A percentile compares a stretch with the other conserved stretches of the same genome.
phyloP scores from a whole-genome alignment of 2,113 vertebrate species.

The Anoplopoma fimbria region DNA sequence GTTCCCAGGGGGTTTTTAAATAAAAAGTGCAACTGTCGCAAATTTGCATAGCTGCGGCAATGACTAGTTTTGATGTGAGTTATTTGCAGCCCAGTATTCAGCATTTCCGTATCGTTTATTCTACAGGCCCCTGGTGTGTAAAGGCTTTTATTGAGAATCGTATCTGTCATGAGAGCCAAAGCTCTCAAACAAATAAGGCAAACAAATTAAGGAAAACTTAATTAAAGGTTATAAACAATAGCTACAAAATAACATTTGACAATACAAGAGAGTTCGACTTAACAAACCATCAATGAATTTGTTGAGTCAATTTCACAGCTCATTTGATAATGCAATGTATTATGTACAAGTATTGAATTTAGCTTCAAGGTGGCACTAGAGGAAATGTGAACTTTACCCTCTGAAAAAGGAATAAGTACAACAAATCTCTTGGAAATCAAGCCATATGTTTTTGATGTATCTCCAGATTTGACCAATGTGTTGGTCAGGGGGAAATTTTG shows the following conservation, averaged over 20 bases:
- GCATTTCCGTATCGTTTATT: no score
- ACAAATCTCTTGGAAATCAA: background rate
- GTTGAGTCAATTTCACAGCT: background rate
- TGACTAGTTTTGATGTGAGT: background rate
- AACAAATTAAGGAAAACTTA: background rate
- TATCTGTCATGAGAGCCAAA: no score
- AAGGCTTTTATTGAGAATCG: no score
- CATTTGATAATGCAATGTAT: background rate
- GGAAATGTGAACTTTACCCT: background rate
- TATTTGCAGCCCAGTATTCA: no score
- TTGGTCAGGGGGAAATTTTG: background rate
- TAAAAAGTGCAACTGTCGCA: background rate
- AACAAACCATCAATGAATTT: background rate
- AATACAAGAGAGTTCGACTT: no score
- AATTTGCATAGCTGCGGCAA: background rate
- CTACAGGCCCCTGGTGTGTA: no score
- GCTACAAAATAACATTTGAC: no score
- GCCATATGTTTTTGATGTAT: background rate
- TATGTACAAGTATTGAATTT: no score
- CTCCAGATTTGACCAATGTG: background rate
- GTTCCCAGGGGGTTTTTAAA: background rate
- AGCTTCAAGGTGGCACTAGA: background rate
- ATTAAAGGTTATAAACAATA: background rate
- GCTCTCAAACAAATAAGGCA: no score
- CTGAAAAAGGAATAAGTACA: background rate